Evolutionary conservation across 2,888 invertebrate species (phyloP), one percentile per base, ranked within the genome.

Genomic region (Hypselothyrea guttata): DNA sequence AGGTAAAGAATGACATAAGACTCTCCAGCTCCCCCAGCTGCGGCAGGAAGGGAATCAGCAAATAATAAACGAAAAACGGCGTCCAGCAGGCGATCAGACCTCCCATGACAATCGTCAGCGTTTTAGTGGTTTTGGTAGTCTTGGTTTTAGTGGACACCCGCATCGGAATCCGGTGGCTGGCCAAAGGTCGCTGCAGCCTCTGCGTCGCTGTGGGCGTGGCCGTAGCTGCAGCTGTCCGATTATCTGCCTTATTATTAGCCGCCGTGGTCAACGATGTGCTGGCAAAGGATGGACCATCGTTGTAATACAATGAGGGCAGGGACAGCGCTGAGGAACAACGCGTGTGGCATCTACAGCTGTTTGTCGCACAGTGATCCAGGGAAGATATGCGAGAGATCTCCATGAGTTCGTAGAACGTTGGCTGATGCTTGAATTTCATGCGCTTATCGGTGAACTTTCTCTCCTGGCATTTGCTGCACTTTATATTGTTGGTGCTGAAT

Each of bases 71-170:
- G 89, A 97, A 97, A 89, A 97, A 97, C 0, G 96, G 96, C 27
- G 96, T 90, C 97, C 96, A 97, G 78, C 96, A 97, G 0, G 95
- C 94, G 11, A 96, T 94, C 77, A 97, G 96, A 2, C 96, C 96
- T 0, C 96, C 96, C n/a, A 96, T 96, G 0, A 97, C 96, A 4
- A 96, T 93, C 40, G 95, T 95, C 45, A 97, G 89, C 0, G 96
- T 97, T 88, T 96, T 96, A 4, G 96, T 95, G 0, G 97, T 96
- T 90, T 97, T 97, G 0, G 95, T 95, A 84, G 96, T 96, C 35
- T 95, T 91, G 42, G 95, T 92, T 55, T 94, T 90, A 0, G 94
- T 94, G 0, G 94, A 94, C 0, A 94, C 93, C 53, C 94, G 81
- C 89, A 89, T 89, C 1, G 90, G 83, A 40, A 89, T 77, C 16